Conservation (phyloP, 2,113 vertebrate genomes). For the Tursiops truncatus region DNA sequence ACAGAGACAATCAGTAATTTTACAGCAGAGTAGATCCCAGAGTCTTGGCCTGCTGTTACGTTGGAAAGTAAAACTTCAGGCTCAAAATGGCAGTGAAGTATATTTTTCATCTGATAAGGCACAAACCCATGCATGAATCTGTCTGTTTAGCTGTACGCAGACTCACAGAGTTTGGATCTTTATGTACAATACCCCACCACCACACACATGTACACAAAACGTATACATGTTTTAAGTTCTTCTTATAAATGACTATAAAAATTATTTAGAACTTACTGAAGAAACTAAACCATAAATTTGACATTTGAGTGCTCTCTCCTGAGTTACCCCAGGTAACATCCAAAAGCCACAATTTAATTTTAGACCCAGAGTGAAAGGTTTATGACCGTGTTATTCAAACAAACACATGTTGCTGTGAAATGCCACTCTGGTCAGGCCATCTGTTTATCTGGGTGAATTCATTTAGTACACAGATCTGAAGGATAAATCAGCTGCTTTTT, state of each 20-base stretch:
- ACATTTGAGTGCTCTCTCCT: conserved; percentile 33
- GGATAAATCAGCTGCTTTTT: conserved; percentile 45
- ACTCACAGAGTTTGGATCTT: background rate
- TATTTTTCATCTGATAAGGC: background rate
- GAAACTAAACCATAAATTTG: conserved; percentile 13
- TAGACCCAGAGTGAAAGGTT: conserved; percentile 67
- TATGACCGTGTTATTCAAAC: conserved; percentile 67
- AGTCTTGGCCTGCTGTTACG: background rate
- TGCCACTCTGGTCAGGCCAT: conserved; percentile 72
- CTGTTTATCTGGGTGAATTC: conserved; percentile 66
- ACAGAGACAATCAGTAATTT: background rate
- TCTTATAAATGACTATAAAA: conserved; percentile 10
- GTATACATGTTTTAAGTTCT: background rate
- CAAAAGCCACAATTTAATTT: conserved; percentile 70
- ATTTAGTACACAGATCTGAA: conserved; percentile 58
- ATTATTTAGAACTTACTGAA: background rate
- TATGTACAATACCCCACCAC: background rate
- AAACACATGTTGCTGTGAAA: conserved; percentile 75
- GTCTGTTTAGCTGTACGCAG: background rate
- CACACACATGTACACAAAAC: background rate
- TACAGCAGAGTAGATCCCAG: background rate
- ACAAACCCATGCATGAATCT: background rate
- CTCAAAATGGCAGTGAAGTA: background rate
- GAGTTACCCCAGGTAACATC: background rate
- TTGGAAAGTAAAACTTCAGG: background rate